These are phyloP conservation scores for Percopsis omiscomaycus DNA, from an alignment of 2,797 vertebrate genomes.

Conservation along the genomic window DNA sequence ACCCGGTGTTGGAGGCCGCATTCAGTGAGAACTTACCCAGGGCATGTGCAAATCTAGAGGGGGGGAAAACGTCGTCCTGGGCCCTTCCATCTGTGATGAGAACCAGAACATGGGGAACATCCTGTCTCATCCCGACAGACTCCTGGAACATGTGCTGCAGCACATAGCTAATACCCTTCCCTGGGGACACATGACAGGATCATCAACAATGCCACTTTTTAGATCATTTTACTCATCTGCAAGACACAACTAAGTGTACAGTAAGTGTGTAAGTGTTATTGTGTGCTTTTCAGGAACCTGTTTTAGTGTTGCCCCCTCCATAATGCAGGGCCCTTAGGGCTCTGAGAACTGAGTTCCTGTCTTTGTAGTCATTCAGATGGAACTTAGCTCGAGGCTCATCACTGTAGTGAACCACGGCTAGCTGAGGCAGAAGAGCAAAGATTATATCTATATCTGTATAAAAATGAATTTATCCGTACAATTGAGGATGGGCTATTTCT, in stretches of 20 bases:
- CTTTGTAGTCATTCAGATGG: conserved; percentile 76
- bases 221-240: not conserved
- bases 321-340: conserved; percentile 79
- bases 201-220: conserved; percentile 3
- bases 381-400: conserved; percentile 86
- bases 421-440: conserved; percentile 62
- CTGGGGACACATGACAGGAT: conserved; percentile 55
- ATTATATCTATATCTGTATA: not conserved
- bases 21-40: conserved; percentile 75
- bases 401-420: conserved; percentile 87
- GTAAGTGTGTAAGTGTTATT: conserved; percentile 4
- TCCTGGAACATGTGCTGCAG: conserved; percentile 85
- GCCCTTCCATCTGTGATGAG: conserved; percentile 88
- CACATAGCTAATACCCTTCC: conserved; percentile 82
- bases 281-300: conserved; percentile 71
- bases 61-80: conserved; percentile 83
- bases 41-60: conserved; percentile 82
- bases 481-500: too few relatives aligned
- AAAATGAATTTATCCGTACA: not conserved
- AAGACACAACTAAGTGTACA: not conserved
- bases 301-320: conserved; percentile 87
- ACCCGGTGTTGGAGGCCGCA: not conserved
- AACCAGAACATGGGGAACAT: conserved; percentile 79
- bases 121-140: conserved; percentile 84
- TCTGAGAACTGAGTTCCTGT: conserved; percentile 81